A percentile compares a stretch with the other conserved stretches of the same genome.
Conservation (phyloP, 2,113 vertebrate genomes). For the Condylura cristata region DNA sequence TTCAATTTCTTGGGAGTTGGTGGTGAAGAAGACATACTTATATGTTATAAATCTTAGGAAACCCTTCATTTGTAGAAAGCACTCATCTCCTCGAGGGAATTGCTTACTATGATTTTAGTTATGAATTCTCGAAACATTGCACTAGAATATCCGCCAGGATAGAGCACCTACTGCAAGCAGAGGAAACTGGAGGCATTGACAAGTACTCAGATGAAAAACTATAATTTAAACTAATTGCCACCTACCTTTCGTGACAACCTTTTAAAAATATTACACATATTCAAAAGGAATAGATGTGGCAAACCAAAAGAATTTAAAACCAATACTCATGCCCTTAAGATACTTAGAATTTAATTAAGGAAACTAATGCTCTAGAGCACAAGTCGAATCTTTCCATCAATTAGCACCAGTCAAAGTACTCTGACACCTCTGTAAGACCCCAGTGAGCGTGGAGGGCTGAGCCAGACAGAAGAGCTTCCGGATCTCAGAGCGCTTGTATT, state of each 20-base stretch:
- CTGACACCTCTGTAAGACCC: background rate
- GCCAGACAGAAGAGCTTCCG: background rate
- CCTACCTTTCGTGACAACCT: background rate
- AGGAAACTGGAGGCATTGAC: background rate
- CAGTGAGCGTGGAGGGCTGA: background rate
- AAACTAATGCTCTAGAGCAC: background rate
- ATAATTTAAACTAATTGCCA: background rate
- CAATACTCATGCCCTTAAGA: background rate
- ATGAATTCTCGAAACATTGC: background rate
- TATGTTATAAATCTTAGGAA: background rate
- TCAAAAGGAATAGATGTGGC: background rate
- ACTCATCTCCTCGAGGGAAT: background rate
- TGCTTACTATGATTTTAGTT: background rate
- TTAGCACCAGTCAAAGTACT: background rate
- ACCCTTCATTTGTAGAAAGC: background rate
- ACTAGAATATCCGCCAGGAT: background rate
- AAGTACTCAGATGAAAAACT: background rate
- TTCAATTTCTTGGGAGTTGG: background rate
- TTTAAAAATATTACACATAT: background rate
- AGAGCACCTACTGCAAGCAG: background rate
- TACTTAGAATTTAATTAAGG: background rate
- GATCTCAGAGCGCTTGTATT: background rate
- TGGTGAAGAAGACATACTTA: background rate
- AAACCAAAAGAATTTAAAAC: background rate
- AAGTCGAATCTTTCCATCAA: background rate